Base-by-base conservation (phyloP, 2,888 invertebrate genomes). In the Furcula furcula region DNA sequence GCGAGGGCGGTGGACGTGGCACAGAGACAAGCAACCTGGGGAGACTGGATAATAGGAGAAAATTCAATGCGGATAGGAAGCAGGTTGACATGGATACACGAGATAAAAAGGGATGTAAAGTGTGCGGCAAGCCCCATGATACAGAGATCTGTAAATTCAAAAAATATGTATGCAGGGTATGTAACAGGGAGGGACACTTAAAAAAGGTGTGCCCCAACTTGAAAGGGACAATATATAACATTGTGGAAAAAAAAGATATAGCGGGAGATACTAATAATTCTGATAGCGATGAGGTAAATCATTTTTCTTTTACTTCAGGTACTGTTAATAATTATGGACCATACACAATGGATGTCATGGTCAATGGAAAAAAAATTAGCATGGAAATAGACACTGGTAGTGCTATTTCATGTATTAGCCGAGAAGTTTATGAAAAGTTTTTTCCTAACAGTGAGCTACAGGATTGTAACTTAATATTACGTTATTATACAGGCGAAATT, bases 341-440 rank as follows among this genome's bases (percentile, higher is more conserved):
- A 2, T 10, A 16, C 6, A 10, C 1, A 16, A 5, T 27, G 2
- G 1, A n/a, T 1, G 2, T 27, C 1, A n/a, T 10, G 4, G 7
- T 27, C 1, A 2, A 27, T 7, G 6, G 13, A 5, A 22, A 31
- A 12, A 7, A 7, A 3, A 19, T 31, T 2, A 11, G 5, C 7
- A 9, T 25, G 22, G 31, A 25, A 13, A 11, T 21, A n/a, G 32
- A 33, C 7, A 33, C 27, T 1, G 32, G 32, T 4, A 27, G 20
- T 13, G 19, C 19, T 2, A 20, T 33, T n/a, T 33, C 32, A 4
- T 33, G 32, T 15, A 33, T 33, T 7, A 33, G 19, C 12, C 1
- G 27, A 7, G 9, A 10, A n/a, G 1, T 19, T 15, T 33, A 20
- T 9, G 2, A 13, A 5, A 6, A 11, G 14, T 13, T n/a, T 3